phyloP scores from a whole-genome alignment of 2,888 invertebrate species.

The Acanthosepion lycidas region DNA sequence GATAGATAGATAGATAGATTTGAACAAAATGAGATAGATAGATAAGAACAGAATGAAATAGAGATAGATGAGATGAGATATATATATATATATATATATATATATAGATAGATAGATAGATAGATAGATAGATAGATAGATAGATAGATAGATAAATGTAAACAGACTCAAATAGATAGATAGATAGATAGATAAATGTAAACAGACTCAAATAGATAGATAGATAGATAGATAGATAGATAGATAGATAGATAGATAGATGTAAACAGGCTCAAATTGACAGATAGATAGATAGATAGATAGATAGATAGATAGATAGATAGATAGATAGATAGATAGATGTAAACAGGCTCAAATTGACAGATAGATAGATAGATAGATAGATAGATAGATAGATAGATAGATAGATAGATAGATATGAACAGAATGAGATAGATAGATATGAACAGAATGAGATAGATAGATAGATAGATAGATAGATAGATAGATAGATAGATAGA shows the following conservation, averaged over 20 bases:
- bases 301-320: neutral
- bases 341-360: too few species aligned
- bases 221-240: too few species aligned
- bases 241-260: too few species aligned
- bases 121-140: neutral
- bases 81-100: too few species aligned
- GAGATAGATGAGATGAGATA: neutral
- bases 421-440: neutral
- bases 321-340: neutral
- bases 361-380: neutral
- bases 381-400: neutral
- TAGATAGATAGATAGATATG: slow-evolving; percentile 8
- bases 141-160: neutral
- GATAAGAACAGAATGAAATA: too few species aligned
- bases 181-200: too few species aligned
- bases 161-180: too few species aligned
- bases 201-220: too few species aligned
- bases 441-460: neutral
- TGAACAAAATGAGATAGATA: neutral
- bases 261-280: neutral
- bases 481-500: neutral
- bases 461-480: neutral
- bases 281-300: neutral
- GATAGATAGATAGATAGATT: neutral
- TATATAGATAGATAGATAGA: neutral